Evolutionary conservation across 2,113 vertebrate genomes (phyloP), one percentile per base, ranked within the genome.

Genomic region (Dipodomys ordii): DNA sequence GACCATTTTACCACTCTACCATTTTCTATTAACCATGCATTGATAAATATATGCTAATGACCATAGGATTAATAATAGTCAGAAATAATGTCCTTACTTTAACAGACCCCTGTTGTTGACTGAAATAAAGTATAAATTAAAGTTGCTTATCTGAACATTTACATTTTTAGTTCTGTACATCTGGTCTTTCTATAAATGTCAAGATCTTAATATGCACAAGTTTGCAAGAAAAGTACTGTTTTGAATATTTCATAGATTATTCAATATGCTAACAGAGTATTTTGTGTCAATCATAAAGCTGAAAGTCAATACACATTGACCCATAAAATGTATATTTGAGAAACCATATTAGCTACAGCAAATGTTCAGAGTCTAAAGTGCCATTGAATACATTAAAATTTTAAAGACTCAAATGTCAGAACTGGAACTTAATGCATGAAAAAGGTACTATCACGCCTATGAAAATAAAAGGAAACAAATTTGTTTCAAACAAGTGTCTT

Each of bases 281-380:
- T 79, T 95, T 22, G 18, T 74, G 13, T 62, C 20, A 25, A 71
- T n/a, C 3, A 87, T 81, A 67, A 94, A 60, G 27, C 11, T 62
- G 28, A 95, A 91, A 95, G 84, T 84, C 39, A 91, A 46, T 92
- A 46, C 39, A 57, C 1, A 87, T 83, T 39, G 68, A 62, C 7
- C n/a, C 30, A 90, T 60, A 2, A 11, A 72, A 86, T 69, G 3
- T 39, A 81, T 13, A 15, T 49, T 87, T 96, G 16, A 74, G 93
- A 96, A 97, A 83, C 5, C 87, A 79, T 94, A 96, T 95, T 95
- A 44, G 65, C 64, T 35, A 53, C 7, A 5, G 3, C 6, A 77
- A 73, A 64, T 84, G 77, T 77, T 91, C 25, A 46, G 13, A 82
- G 19, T 15, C 68, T 10, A 44, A 35, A 1, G 12, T 32, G 69